These are phyloP conservation scores for Planococcus citri DNA, from an alignment of 1,140 invertebrate genomes.

Conservation along the genomic window DNA sequence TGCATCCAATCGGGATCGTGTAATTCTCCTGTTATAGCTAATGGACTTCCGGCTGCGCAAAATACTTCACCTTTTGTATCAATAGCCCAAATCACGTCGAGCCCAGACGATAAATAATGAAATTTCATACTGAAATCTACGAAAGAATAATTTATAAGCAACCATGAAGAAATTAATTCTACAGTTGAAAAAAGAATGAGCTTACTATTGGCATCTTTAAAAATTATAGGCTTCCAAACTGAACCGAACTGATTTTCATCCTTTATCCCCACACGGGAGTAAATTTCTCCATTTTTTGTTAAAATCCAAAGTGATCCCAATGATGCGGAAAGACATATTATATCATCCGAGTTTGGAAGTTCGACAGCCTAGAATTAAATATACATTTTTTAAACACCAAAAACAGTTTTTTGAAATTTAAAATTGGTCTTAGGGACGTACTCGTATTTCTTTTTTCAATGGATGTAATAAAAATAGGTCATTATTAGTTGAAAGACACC, in stretches of 20 bases:
- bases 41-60: conserved; percentile 38
- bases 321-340: conserved; percentile 34
- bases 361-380: conserved; percentile 27
- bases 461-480: neutral
- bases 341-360: conserved; percentile 26
- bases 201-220: conserved; percentile 34
- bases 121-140: conserved; percentile 27
- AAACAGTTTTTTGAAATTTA: neutral
- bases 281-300: conserved; percentile 34
- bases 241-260: conserved; percentile 33
- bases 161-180: conserved; percentile 18
- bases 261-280: conserved; percentile 36
- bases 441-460: neutral
- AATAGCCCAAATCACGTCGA: conserved; percentile 40
- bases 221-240: conserved; percentile 36
- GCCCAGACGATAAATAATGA: conserved; percentile 37
- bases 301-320: conserved; percentile 39
- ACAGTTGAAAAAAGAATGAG: conserved; percentile 27
- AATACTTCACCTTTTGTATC: conserved; percentile 38
- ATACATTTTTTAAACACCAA: neutral
- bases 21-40: conserved; percentile 33
- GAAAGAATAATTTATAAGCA: neutral
- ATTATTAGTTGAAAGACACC: neutral
- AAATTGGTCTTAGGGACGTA: conserved; percentile 17
- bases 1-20: conserved; percentile 41